phyloP scores from a whole-genome alignment of 2,113 vertebrate genomes.

The Dromiciops gliroides region DNA sequence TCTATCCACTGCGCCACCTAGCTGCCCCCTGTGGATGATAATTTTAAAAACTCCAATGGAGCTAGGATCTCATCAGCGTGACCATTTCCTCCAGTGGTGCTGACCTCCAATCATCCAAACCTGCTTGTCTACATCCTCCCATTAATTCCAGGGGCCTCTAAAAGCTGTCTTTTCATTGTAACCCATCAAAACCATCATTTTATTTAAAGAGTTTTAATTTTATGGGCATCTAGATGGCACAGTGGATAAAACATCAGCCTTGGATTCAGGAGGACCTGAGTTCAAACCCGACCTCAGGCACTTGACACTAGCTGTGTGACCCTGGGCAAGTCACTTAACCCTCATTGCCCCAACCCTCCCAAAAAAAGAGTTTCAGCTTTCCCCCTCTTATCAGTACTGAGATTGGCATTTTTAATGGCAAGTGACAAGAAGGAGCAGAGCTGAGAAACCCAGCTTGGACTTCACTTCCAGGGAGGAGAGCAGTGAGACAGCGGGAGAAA shows the following conservation, averaged over 20 bases:
- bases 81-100: background rate
- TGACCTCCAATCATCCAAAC: background rate
- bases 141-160: background rate
- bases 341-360: too few relatives aligned
- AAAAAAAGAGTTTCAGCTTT: background rate
- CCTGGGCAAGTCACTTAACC: too few relatives aligned
- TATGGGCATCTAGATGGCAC: too few relatives aligned
- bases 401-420: background rate
- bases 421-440: background rate
- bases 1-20: too few relatives aligned
- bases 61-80: background rate
- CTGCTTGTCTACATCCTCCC: background rate
- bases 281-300: too few relatives aligned
- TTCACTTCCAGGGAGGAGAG: background rate
- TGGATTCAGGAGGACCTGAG: too few relatives aligned
- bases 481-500: background rate
- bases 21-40: background rate
- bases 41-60: background rate
- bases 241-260: too few relatives aligned
- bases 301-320: too few relatives aligned
- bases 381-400: background rate
- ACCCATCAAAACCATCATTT: background rate
- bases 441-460: background rate
- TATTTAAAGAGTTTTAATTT: background rate
- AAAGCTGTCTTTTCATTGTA: background rate